These are phyloP conservation scores for Drosophila eohydei DNA, from an alignment of 2,888 invertebrate species.

Conservation along the genomic window DNA sequence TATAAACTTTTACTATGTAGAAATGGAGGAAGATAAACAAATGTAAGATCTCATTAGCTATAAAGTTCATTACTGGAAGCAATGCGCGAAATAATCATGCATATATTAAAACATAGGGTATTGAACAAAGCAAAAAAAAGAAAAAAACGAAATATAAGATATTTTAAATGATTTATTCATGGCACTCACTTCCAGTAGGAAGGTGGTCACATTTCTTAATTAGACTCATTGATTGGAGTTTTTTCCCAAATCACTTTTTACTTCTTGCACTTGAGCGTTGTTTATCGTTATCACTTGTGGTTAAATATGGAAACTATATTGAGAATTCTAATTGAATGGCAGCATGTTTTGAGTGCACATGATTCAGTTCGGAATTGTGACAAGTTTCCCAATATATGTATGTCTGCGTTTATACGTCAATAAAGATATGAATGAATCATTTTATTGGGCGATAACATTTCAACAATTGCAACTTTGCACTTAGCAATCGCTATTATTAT, in stretches of 20 bases:
- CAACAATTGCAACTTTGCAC: not conserved
- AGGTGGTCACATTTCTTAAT: not conserved
- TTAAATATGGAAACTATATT: not conserved
- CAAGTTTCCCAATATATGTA: not conserved
- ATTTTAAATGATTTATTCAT: constrained; percentile 23
- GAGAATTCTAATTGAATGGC: not conserved
- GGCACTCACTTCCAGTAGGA: not conserved
- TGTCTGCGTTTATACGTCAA: not conserved
- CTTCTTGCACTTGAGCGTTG: not conserved
- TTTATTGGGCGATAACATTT: not conserved
- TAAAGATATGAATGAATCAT: constrained; percentile 6
- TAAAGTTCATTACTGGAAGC: not conserved
- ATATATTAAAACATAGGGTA: not conserved
- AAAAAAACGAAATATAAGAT: not conserved
- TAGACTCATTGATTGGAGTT: constrained; percentile 4
- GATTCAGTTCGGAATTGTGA: not conserved
- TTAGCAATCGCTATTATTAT: not conserved
- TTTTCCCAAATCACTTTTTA: constrained; percentile 17
- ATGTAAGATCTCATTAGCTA: not conserved
- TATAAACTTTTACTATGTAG: too few relatives aligned
- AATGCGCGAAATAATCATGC: not conserved
- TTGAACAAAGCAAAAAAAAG: not conserved
- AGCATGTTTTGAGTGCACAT: not conserved
- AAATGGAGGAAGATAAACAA: too few relatives aligned
- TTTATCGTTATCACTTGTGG: too few relatives aligned